These are phyloP conservation scores for Sitta europaea DNA, from an alignment of 2,113 vertebrate species.

Conservation along the genomic window DNA sequence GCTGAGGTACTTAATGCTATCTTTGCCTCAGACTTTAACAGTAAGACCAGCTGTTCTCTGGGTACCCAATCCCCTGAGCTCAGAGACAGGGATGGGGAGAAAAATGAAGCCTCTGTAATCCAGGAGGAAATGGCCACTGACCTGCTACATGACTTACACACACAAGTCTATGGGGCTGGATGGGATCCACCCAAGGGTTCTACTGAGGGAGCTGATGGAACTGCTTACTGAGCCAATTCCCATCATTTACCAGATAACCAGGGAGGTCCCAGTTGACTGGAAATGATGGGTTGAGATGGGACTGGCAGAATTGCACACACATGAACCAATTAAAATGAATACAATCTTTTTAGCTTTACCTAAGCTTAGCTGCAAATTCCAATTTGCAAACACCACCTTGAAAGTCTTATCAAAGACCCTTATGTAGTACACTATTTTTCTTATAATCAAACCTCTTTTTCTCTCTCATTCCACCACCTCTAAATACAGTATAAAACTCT, in stretches of 20 bases:
- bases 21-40: background rate
- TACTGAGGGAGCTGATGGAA: background rate
- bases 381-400: background rate
- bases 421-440: background rate
- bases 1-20: background rate
- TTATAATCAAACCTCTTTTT: background rate
- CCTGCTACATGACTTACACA: background rate
- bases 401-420: background rate
- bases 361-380: slow-evolving; percentile 42
- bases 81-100: background rate
- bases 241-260: background rate
- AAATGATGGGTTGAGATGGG: background rate
- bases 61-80: background rate
- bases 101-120: background rate
- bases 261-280: background rate
- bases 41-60: background rate
- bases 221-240: background rate
- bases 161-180: background rate
- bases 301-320: background rate
- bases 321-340: slow-evolving; percentile 23
- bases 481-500: background rate
- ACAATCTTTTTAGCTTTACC: slow-evolving; percentile 24
- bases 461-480: background rate
- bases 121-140: background rate
- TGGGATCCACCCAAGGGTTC: background rate